Evolutionary conservation across 2,113 vertebrate species (phyloP).

Genomic region (Eubucco bourcierii): DNA sequence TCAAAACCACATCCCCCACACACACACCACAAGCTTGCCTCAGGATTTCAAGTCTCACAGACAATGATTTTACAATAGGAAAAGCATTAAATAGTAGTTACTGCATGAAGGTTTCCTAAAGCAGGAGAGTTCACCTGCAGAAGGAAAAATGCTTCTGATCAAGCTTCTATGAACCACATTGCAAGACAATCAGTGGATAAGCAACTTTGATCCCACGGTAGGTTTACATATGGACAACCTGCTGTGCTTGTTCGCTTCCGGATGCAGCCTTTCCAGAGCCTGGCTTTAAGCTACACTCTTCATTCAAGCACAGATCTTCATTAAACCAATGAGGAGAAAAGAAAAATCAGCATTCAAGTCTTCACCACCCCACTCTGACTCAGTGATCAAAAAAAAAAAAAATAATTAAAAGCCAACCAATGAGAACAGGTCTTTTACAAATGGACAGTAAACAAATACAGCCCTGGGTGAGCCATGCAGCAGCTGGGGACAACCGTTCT

Average conservation of each 20-base stretch:
- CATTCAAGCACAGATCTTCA: constrained; percentile 88
- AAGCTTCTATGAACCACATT: background rate
- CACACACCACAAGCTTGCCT: background rate
- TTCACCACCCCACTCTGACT: constrained; percentile 78
- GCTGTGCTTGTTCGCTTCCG: constrained; percentile 85
- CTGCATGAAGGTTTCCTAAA: constrained; percentile 12
- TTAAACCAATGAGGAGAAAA: constrained; percentile 38
- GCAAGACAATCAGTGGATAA: background rate
- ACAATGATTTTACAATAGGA: constrained; percentile 25
- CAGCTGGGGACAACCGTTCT: background rate
- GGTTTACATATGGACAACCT: constrained; percentile 63
- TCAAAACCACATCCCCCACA: no score
- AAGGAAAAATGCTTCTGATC: background rate
- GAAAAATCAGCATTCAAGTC: constrained; percentile 79
- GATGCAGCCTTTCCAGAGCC: constrained; percentile 87
- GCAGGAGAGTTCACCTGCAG: constrained; percentile 34
- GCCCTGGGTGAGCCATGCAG: constrained; percentile 26
- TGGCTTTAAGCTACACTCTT: constrained; percentile 94
- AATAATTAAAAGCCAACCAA: background rate
- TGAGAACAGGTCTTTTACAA: background rate
- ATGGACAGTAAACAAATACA: background rate
- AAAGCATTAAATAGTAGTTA: constrained; percentile 4
- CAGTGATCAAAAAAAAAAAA: constrained; percentile 24
- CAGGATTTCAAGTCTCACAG: background rate
- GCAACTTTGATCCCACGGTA: constrained; percentile 52